phyloP scores from a whole-genome alignment of 2,113 vertebrate genomes.

The Mystacornis crossleyi region DNA sequence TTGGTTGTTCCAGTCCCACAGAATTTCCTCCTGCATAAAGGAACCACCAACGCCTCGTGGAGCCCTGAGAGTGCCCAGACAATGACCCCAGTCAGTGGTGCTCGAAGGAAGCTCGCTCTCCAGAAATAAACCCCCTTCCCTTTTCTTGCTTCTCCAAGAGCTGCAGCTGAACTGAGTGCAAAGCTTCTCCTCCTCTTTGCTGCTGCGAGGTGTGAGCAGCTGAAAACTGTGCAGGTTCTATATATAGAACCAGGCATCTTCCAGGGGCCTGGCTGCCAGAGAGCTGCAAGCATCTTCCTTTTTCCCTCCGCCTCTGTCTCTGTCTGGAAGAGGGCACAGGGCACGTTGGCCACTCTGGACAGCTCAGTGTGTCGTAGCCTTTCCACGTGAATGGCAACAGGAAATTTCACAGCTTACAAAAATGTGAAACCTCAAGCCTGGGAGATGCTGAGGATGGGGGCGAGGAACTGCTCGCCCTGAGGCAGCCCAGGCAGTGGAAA shows the following conservation, averaged over 20 bases:
- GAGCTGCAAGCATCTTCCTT: background rate
- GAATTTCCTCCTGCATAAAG: background rate
- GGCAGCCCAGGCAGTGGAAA: background rate
- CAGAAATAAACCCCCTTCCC: background rate
- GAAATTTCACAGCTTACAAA: background rate
- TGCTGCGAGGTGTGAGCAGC: conserved; percentile 47
- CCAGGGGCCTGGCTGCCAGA: conserved; percentile 16
- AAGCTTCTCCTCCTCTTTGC: background rate
- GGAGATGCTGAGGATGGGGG: background rate
- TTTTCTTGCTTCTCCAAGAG: background rate
- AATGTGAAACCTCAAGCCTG: background rate
- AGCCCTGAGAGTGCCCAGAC: background rate
- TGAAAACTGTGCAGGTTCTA: conserved; percentile 8
- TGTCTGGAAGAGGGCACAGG: background rate
- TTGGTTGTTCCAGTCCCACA: background rate
- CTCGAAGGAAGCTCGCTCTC: background rate
- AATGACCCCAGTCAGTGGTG: background rate
- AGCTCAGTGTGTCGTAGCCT: background rate
- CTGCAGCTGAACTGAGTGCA: background rate
- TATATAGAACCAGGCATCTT: conserved; percentile 22
- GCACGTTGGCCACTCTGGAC: background rate
- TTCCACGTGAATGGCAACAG: background rate
- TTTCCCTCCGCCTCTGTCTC: background rate
- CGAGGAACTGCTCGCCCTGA: background rate
- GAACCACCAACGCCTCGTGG: rapidly evolving